Percentiles rank a stretch among this genome's conserved stretches.
These are phyloP conservation scores for Sminthurides aquaticus DNA, from an alignment of 2,888 invertebrate genomes.

Conservation along the genomic window DNA sequence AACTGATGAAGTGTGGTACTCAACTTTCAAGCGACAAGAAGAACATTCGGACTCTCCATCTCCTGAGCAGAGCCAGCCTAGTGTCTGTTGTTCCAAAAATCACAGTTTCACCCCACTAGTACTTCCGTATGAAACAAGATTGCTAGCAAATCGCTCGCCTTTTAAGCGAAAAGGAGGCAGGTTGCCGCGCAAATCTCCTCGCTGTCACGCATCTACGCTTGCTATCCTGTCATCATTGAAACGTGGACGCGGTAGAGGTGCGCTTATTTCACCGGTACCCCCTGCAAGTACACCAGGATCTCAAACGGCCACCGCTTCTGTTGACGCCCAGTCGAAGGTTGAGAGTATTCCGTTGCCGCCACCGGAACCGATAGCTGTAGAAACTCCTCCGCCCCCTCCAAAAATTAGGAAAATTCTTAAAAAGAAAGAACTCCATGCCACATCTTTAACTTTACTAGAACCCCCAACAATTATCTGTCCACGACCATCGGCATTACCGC, in stretches of 20 bases:
- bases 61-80: neutral
- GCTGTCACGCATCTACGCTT: conserved; percentile 79
- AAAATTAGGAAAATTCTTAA: neutral
- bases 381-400: neutral
- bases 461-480: neutral
- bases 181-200: conserved; percentile 69
- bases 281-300: neutral
- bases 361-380: neutral
- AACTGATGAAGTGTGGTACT: conserved; percentile 67
- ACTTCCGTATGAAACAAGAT: conserved; percentile 40
- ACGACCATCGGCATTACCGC: conserved; percentile 9
- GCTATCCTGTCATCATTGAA: conserved; percentile 58
- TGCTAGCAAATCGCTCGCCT: conserved; percentile 29
- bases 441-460: neutral
- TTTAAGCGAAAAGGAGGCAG: conserved; percentile 32
- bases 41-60: conserved; percentile 44
- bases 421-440: neutral
- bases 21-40: conserved; percentile 69
- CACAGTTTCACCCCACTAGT: conserved; percentile 14
- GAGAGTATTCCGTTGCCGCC: neutral
- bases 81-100: conserved; percentile 1
- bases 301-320: neutral
- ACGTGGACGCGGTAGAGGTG: conserved; percentile 14
- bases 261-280: neutral
- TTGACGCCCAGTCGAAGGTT: neutral